Evolutionary conservation across 2,113 vertebrate species (phyloP).

Genomic region (Gobiocypris rarus): DNA sequence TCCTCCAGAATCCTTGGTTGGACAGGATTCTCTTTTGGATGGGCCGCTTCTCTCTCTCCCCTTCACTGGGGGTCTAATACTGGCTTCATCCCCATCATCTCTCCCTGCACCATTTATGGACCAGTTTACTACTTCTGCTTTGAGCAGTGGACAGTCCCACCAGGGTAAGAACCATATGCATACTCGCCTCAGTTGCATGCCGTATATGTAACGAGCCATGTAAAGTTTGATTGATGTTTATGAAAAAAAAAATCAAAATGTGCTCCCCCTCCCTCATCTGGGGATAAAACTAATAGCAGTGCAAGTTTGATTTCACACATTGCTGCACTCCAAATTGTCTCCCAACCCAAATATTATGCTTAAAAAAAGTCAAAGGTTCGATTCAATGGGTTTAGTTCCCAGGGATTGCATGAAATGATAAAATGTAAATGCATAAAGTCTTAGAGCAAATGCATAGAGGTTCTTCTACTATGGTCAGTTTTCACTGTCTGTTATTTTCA

Average conservation of each 20-base stretch:
- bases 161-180: conserved; percentile 82
- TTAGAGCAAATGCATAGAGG: neutral
- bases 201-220: neutral
- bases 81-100: conserved; percentile 68
- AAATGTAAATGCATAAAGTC: neutral
- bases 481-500: neutral
- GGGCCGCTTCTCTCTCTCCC: conserved; percentile 90
- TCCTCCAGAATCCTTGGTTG: conserved; percentile 87
- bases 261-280: neutral
- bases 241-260: too few species aligned
- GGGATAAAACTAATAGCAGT: neutral
- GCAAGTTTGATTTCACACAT: neutral
- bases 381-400: neutral
- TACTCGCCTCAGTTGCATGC: neutral
- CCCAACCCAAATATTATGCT: too few species aligned
- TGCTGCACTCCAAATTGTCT: neutral
- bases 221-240: neutral
- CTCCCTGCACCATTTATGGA: conserved; percentile 80
- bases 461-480: neutral
- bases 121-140: conserved; percentile 82
- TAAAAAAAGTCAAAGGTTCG: neutral
- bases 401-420: neutral
- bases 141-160: conserved; percentile 78
- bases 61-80: conserved; percentile 66
- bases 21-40: conserved; percentile 90